Conservation (phyloP, 2,888 invertebrate species). For the Pyrrhia umbra region DNA sequence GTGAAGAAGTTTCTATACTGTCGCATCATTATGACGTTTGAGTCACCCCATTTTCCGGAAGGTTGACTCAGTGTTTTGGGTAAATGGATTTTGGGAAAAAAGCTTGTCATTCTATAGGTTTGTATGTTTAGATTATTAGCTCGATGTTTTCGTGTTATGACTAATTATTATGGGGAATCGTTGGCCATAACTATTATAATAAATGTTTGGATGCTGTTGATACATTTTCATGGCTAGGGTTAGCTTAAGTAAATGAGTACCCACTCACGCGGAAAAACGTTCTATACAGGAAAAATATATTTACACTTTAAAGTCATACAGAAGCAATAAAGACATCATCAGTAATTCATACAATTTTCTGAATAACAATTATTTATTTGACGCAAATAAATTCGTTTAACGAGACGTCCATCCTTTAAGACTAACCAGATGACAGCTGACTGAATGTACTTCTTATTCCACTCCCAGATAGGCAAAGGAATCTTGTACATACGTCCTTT, state of each 20-base stretch:
- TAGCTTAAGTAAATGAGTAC: not conserved
- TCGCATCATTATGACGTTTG: slow-evolving; percentile 43
- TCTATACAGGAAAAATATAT: not conserved
- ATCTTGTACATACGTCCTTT: slow-evolving; percentile 35
- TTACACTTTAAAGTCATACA: not conserved
- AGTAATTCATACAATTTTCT: slow-evolving; percentile 4
- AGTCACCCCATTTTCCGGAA: slow-evolving; percentile 51
- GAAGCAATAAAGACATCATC: not conserved
- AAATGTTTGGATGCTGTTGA: not conserved
- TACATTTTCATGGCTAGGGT: not conserved
- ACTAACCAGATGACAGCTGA: slow-evolving; percentile 47
- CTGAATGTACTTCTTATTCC: slow-evolving; percentile 40
- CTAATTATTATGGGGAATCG: not conserved
- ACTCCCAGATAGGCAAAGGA: slow-evolving; percentile 40
- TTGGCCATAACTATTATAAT: not conserved
- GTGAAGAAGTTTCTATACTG: slow-evolving; percentile 32
- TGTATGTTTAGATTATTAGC: slow-evolving; percentile 28
- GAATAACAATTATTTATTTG: slow-evolving; percentile 17
- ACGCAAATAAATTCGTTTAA: slow-evolving; percentile 44
- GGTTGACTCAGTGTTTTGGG: slow-evolving; percentile 42
- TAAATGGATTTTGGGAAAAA: slow-evolving; percentile 32
- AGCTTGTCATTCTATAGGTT: slow-evolving; percentile 13
- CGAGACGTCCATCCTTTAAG: slow-evolving; percentile 39
- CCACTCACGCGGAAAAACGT: not conserved
- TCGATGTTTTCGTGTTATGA: slow-evolving; percentile 18